These are phyloP conservation scores for Perizoma affinitatum DNA, from an alignment of 2,888 invertebrate species.

Conservation along the genomic window DNA sequence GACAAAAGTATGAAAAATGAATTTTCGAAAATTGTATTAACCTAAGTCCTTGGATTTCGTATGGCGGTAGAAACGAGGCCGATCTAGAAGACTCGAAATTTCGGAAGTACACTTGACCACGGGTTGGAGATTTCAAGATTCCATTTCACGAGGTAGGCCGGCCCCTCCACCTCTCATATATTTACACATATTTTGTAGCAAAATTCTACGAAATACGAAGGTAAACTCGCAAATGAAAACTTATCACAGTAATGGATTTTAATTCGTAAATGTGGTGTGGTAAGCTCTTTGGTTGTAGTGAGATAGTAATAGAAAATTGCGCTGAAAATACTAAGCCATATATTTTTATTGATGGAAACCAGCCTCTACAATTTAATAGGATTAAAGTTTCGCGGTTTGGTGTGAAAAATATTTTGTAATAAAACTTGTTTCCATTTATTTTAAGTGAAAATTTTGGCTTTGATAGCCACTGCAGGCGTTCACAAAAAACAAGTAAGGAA, in stretches of 20 bases:
- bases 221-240: conserved; percentile 33
- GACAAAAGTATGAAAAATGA: conserved; percentile 24
- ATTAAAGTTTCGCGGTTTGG: conserved; percentile 20
- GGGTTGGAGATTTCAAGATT: conserved; percentile 44
- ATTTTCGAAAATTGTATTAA: conserved; percentile 20
- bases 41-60: conserved; percentile 41
- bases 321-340: conserved; percentile 25
- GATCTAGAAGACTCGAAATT: conserved; percentile 49
- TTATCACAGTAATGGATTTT: conserved; percentile 42
- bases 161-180: conserved; percentile 39
- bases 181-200: conserved; percentile 38
- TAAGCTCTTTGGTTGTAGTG: conserved; percentile 36
- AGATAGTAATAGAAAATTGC: conserved; percentile 35
- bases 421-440: too few species aligned
- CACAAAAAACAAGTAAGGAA: not conserved
- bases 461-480: not conserved
- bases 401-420: not conserved
- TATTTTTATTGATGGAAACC: conserved; percentile 17
- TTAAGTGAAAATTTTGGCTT: too few species aligned
- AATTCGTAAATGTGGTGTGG: conserved; percentile 42
- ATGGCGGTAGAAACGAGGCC: conserved; percentile 45
- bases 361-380: conserved; percentile 14
- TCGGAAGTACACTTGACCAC: conserved; percentile 44
- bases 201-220: conserved; percentile 34
- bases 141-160: conserved; percentile 40